Evolutionary conservation across 1,140 invertebrate genomes (phyloP).

Genomic region (Ganaspis sp.): DNA sequence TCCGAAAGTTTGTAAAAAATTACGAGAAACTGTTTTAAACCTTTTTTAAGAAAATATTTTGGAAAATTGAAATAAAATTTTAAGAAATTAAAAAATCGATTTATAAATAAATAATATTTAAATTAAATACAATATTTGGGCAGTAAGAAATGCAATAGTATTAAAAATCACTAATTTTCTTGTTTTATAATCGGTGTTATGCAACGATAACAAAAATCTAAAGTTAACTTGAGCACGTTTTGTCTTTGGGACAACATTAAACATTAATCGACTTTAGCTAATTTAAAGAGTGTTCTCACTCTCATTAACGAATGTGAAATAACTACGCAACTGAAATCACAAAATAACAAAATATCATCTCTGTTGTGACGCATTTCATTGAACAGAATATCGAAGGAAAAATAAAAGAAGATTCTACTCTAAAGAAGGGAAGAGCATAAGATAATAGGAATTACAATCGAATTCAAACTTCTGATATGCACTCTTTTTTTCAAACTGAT

Average conservation of each 20-base stretch:
- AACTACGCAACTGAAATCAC: constrained; percentile 7
- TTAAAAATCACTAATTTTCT: too few species aligned
- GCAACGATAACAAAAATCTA: neutral
- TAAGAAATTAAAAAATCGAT: too few species aligned
- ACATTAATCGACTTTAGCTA: constrained; percentile 18
- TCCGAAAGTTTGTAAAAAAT: too few species aligned
- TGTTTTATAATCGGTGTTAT: too few species aligned
- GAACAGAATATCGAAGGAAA: neutral
- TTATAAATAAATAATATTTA: too few species aligned
- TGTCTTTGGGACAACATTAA: constrained; percentile 1
- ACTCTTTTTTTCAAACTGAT: neutral
- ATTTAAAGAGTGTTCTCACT: constrained; percentile 45
- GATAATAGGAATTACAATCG: neutral
- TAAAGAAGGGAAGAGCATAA: neutral
- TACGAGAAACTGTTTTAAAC: too few species aligned
- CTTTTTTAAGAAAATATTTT: too few species aligned
- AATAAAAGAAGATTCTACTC: neutral
- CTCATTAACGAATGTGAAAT: neutral
- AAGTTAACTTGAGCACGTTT: neutral
- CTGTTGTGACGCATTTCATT: constrained; percentile 1
- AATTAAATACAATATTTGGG: too few species aligned
- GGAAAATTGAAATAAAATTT: too few species aligned
- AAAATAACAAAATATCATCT: neutral
- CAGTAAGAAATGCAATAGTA: too few species aligned
- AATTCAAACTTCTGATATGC: neutral